Base-by-base conservation (phyloP, 2,797 vertebrate species). In the Coluber constrictor region DNA sequence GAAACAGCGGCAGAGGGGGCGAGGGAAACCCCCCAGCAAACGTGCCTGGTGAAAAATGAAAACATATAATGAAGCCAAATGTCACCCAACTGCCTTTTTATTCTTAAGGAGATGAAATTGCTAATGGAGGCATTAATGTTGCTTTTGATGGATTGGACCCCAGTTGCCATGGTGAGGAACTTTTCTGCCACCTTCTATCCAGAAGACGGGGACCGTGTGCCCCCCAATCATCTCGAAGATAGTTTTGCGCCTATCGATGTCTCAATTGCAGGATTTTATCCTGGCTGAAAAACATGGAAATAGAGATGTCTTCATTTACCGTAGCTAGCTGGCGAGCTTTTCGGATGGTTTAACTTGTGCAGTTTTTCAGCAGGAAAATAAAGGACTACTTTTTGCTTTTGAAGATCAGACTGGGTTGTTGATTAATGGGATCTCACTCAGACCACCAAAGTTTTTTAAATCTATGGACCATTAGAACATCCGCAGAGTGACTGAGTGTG, bases 81-180 rank as follows among this genome's bases (percentile, higher is more conserved):
- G 91, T 86, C 91, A 95, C 43, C 83, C 93, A 92, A 96, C 92
- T 96, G 94, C 96, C 95, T 97, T 95, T 97, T 97, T 95, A 94
- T 94, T 93, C 91, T 94, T 91, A 93, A 94, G 94, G 94, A 97
- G 96, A 94, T 96, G 96, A 97, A 97, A 95, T 96, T 90, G 94
- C 95, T 95, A 96, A 96, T 94, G 93, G 93, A 94, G 92, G 90
- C 97, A 95, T 95, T 97, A 96, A 97, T 94, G 92, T 97, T 97
- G 96, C 97, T 97, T 97, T 96, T 95, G 90, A 94, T 94, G 96
- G 96, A 97, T 94, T 97, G 96, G 93, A 83, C 83, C 92, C 18
- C 94, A 83, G 96, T 98, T 97, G 97, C 97, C 89, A 97, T 97
- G 97, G 97, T 10, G 88, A 97, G 95, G 96, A 95, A 6, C 0